Percentiles rank a stretch among this genome's conserved stretches.
phyloP scores from a whole-genome alignment of 92 coral and sea anemone genomes.

The Phymanthus crucifer region DNA sequence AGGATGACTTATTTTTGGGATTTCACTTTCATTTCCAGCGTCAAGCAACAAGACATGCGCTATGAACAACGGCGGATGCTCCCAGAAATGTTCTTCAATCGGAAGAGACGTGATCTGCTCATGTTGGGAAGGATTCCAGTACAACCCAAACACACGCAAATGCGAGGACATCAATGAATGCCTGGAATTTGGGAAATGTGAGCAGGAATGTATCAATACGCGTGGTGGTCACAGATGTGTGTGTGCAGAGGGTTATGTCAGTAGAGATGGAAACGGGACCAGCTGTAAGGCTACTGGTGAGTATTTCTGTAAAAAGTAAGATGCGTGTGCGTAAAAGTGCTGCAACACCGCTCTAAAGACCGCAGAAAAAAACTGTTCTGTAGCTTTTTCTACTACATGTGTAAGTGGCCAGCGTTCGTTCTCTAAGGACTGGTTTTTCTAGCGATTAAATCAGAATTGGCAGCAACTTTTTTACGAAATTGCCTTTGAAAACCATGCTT shows the following conservation, averaged over 20 bases:
- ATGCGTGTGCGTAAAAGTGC: too few relatives aligned
- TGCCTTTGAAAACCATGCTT: too few relatives aligned
- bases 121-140: conserved; percentile 79
- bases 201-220: conserved; percentile 82
- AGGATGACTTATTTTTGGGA: neutral
- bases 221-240: conserved; percentile 81
- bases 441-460: too few relatives aligned
- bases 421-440: too few relatives aligned
- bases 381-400: too few relatives aligned
- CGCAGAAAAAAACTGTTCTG: too few relatives aligned
- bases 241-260: conserved; percentile 76
- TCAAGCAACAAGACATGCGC: conserved; percentile 50
- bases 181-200: conserved; percentile 67
- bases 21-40: conserved; percentile 14
- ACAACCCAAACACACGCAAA: conserved; percentile 42
- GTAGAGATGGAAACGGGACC: conserved; percentile 26
- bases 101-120: conserved; percentile 71
- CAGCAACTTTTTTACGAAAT: too few relatives aligned
- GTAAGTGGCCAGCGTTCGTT: too few relatives aligned
- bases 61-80: conserved; percentile 73
- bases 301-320: conserved; percentile 1
- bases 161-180: conserved; percentile 91
- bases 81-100: conserved; percentile 73
- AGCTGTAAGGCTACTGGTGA: conserved; percentile 74
- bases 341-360: too few relatives aligned